Evolutionary conservation across 2,113 vertebrate species (phyloP).

Genomic region (Hippocampus barbouri): DNA sequence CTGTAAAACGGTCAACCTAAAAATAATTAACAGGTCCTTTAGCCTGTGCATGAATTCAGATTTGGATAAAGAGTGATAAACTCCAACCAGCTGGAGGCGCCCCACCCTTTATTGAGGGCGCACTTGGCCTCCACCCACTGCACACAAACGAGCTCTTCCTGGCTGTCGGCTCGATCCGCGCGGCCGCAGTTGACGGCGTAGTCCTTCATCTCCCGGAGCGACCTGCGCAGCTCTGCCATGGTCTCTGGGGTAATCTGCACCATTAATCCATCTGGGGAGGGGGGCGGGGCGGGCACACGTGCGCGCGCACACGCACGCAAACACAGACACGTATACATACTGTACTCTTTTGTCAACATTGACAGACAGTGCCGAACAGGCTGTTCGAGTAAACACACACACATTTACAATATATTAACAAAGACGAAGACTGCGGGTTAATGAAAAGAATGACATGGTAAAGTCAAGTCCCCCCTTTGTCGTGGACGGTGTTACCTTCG

Average conservation of each 20-base stretch:
- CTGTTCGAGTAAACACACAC: slow-evolving; percentile 65
- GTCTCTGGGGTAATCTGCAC: slow-evolving; percentile 96
- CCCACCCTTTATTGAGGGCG: slow-evolving; percentile 89
- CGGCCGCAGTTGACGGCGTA: slow-evolving; percentile 91
- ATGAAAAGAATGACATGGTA: neutral
- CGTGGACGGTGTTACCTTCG: slow-evolving; percentile 79
- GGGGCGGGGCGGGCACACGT: slow-evolving; percentile 43
- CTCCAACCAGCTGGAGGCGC: slow-evolving; percentile 3
- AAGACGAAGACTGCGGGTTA: slow-evolving; percentile 32
- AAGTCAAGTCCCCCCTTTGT: neutral
- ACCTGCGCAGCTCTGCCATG: slow-evolving; percentile 89
- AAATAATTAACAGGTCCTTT: neutral
- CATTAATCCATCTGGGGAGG: slow-evolving; percentile 83
- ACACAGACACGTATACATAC: too few species aligned
- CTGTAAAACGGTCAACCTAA: neutral
- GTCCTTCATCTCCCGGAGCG: slow-evolving; percentile 95
- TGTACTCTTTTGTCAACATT: slow-evolving; percentile 16
- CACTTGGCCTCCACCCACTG: slow-evolving; percentile 95
- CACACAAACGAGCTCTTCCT: slow-evolving; percentile 86
- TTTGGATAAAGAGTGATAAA: neutral
- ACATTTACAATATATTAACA: slow-evolving; percentile 52
- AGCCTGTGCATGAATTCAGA: neutral
- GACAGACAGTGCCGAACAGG: slow-evolving; percentile 55
- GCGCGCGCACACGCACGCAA: slow-evolving; percentile 10
- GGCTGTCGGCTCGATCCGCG: slow-evolving; percentile 85